Evolutionary conservation across 2,888 invertebrate species (phyloP), one percentile per base, ranked within the genome.

Genomic region (Stenodera caucasica): DNA sequence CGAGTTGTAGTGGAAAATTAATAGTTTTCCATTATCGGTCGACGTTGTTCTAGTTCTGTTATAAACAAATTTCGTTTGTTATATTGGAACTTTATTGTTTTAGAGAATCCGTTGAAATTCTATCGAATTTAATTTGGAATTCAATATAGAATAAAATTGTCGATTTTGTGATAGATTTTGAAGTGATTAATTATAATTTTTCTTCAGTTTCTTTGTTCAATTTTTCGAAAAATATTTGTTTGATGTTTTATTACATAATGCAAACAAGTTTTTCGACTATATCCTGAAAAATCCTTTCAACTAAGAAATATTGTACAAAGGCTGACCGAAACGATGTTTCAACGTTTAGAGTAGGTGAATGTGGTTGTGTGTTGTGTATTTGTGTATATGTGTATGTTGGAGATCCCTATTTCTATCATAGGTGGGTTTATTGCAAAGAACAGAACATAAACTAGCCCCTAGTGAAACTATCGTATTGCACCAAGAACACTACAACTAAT

Each of bases 301-400:
- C 58, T 56, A 53, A 53, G 53, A 61, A 61, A 62, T 58, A 62
- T 62, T 45, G 56, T 62, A 62, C 58, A 62, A 62, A 61, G 61
- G 62, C 53, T 58, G 32, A 49, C 40, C 40, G 33, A 55, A 53
- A 45, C 58, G 51, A 58, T 51, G 53, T 50, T 52, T 55, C 32
- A 45, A 60, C 45, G n/a, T 45, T 45, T 23, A 45, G 6, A n/a
- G 23, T 23, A 45, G 40, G 18, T 45, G 18, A 14, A 8, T 40
- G 11, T 40, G 7, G 18, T 11, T 45, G 23, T 45, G 45, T 45
- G 6, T 45, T 35, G 15, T 40, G 11, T 40, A 15, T 40, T 11
- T 45, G 23, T 45, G 45, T 45, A n/a, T 45, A n/a, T 45, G 21
- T 21, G 21, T 1, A 12, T 18, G 21, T 40, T 40, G 26, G 5